phyloP scores from a whole-genome alignment of 2,113 vertebrate species.

The Pleuronectes platessa region DNA sequence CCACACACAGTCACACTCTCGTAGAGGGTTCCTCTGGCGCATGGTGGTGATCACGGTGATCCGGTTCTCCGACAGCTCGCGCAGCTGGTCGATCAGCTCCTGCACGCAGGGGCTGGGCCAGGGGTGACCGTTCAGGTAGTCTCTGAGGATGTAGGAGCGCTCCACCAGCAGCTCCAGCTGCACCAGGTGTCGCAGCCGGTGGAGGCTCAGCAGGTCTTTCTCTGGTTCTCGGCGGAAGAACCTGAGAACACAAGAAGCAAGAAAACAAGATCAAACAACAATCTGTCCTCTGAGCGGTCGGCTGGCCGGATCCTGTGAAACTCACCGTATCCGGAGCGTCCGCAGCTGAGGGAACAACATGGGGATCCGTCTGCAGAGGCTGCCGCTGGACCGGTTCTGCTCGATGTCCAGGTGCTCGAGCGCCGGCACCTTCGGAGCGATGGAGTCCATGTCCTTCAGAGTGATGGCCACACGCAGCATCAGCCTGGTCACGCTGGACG shows the following conservation, averaged over 20 bases:
- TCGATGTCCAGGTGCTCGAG: constrained; percentile 72
- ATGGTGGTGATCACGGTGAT: constrained; percentile 61
- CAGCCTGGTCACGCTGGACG: constrained; percentile 59
- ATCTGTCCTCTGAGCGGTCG: too few relatives aligned
- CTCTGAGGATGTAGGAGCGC: constrained; percentile 64
- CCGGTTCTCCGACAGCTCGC: constrained; percentile 59
- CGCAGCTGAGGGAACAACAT: constrained; percentile 71
- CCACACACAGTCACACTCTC: constrained; percentile 73
- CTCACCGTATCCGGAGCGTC: constrained; percentile 71
- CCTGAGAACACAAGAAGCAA: constrained; percentile 21
- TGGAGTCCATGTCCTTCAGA: constrained; percentile 74
- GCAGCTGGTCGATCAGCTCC: constrained; percentile 63
- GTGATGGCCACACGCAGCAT: constrained; percentile 69
- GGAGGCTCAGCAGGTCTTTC: constrained; percentile 73
- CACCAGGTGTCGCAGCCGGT: constrained; percentile 65
- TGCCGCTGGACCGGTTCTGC: constrained; percentile 75
- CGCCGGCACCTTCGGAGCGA: constrained; percentile 61
- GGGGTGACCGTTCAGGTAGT: constrained; percentile 64
- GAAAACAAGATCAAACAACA: too few relatives aligned
- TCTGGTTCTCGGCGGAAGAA: constrained; percentile 71
- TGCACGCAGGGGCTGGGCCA: constrained; percentile 70
- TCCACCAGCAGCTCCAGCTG: constrained; percentile 74
- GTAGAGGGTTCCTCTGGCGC: constrained; percentile 56
- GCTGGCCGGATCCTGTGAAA: background rate
- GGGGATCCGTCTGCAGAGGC: constrained; percentile 70